Evolutionary conservation across 1,140 invertebrate species (phyloP), one percentile per base, ranked within the genome.

Genomic region (Lasioglossum albipes): DNA sequence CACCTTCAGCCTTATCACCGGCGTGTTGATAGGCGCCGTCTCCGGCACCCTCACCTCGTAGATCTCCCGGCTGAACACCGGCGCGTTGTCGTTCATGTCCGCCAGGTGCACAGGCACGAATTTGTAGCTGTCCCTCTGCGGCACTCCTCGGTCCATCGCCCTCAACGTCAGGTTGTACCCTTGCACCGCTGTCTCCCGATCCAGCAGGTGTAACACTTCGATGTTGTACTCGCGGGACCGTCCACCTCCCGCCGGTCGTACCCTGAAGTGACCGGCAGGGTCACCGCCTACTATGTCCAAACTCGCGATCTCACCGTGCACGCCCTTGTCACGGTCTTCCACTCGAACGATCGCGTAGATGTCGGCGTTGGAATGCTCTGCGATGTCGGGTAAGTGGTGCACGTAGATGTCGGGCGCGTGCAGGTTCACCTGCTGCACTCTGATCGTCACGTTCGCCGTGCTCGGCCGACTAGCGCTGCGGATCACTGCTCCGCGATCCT

Each of bases 331-430:
- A 22, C 95, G 94, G 90, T 99, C 98, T 18, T 95, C 94, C 0
- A 98, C 97, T 27, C 95, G 95, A 2, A 99, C 95, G 61, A 99
- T 98, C 0, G 98, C 98, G 90, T 98, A 99, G 72, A 98, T 97
- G 87, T 97, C 95, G 0, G 96, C 95, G 84, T 97, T 96, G 0
- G 97, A 96, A 79, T 98, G 96, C 85, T 98, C 97, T 9, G 97
- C 94, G 31, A 98, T 95, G 78, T 97, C 95, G 0, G 97, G 97
- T 82, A 98, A 93, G 77, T 96, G 95, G 20, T 95, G 95, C 5
- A 98, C 95, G 74, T 95, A 94, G 75, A 99, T 97, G 89, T 97
- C 96, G 0, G 98, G 98, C 9, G 96, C 94, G 90, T 96, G 95
- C 16, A 98, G 94, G 92, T 99, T 99, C 16, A 98, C 97, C 89